Conservation (phyloP, 2,888 invertebrate species). For the Drosophila nr. perissopoda region DNA sequence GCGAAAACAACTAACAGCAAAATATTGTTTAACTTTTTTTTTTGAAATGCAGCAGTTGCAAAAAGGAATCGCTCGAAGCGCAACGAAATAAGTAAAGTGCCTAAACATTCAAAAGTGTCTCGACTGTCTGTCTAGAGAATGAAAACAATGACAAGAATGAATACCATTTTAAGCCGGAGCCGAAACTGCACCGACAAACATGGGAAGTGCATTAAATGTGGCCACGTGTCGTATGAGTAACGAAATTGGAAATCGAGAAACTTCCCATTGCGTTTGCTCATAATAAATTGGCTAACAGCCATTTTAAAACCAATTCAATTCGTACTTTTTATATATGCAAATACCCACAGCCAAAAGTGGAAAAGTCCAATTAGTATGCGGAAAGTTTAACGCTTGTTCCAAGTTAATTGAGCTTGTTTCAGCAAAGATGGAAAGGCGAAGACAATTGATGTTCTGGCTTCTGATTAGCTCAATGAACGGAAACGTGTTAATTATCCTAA, state of each 20-base stretch:
- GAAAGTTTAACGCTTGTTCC: conserved; percentile 4
- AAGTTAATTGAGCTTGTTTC: conserved; percentile 32
- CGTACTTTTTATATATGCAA: conserved; percentile 71
- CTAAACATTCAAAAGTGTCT: neutral
- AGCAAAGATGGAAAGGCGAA: neutral
- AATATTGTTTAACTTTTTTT: neutral
- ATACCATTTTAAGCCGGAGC: conserved; percentile 13
- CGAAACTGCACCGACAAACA: conserved; percentile 17
- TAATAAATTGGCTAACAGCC: conserved; percentile 20
- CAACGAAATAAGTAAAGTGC: neutral
- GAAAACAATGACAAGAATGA: conserved; percentile 3
- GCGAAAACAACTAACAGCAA: no score
- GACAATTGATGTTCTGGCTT: conserved; percentile 7
- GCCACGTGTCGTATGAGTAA: conserved; percentile 55
- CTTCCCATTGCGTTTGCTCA: conserved; percentile 35
- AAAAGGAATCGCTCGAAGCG: neutral
- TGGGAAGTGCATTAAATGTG: conserved; percentile 30
- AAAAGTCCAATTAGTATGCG: conserved; percentile 52
- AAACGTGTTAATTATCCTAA: conserved; percentile 10
- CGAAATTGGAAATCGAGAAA: conserved; percentile 33
- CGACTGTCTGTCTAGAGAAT: conserved; percentile 3
- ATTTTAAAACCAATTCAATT: conserved; percentile 46
- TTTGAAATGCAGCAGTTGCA: conserved; percentile 7
- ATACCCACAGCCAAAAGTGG: conserved; percentile 54
- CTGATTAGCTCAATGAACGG: conserved; percentile 29